A percentile compares a stretch with the other conserved stretches of the same genome.
Conservation (phyloP, 2,797 vertebrate species). For the Helarctos malayanus region DNA sequence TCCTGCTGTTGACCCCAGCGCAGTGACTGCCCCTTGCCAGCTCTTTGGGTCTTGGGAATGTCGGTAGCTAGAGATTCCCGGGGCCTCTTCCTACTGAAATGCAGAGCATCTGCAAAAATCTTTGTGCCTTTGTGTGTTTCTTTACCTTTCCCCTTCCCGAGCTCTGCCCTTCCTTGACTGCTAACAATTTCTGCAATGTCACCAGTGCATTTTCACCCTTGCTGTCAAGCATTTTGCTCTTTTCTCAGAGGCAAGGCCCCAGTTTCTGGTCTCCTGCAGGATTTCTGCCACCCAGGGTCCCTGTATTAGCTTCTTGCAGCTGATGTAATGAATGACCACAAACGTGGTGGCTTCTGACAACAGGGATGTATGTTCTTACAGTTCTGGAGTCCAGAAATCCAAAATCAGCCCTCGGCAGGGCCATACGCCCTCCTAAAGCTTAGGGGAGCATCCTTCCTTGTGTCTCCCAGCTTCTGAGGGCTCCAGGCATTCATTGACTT, state of each 20-base stretch:
- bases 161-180: neutral
- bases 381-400: neutral
- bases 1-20: neutral
- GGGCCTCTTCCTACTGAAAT: neutral
- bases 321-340: neutral
- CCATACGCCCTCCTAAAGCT: neutral
- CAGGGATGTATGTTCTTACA: neutral
- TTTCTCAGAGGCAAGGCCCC: neutral
- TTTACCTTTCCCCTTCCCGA: neutral
- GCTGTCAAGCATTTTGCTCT: fast-evolving
- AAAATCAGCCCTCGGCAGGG: neutral
- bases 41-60: neutral
- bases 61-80: neutral
- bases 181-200: fast-evolving
- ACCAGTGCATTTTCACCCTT: neutral
- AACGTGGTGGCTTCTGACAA: neutral
- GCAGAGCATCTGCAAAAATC: neutral
- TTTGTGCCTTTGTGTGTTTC: neutral
- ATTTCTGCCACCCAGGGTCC: too few relatives aligned
- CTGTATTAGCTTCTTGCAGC: neutral
- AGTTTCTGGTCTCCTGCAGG: neutral
- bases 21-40: neutral
- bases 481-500: fast-evolving
- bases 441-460: neutral
- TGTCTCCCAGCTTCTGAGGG: neutral